phyloP scores from a whole-genome alignment of 2,888 invertebrate genomes.

The Elegia similella region DNA sequence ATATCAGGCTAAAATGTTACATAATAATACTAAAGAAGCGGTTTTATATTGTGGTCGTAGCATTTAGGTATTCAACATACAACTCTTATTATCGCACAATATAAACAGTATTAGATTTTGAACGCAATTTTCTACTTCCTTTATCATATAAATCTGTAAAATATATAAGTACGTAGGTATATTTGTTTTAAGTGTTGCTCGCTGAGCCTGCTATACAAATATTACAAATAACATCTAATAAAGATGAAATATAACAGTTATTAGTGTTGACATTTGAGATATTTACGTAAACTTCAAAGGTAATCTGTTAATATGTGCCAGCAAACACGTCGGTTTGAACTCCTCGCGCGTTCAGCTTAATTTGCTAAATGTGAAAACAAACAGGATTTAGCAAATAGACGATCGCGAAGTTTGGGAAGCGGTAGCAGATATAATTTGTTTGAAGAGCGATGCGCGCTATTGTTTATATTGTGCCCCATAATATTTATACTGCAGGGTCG shows the following conservation, averaged over 20 bases:
- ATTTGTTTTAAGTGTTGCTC: too few species aligned
- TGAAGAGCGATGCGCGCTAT: constrained; percentile 42
- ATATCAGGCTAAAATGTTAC: too few species aligned
- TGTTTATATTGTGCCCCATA: constrained; percentile 53
- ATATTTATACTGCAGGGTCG: constrained; percentile 64
- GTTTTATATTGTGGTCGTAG: too few species aligned
- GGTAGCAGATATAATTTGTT: constrained; percentile 61
- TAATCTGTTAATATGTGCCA: constrained; percentile 6
- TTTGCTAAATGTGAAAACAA: constrained; percentile 19
- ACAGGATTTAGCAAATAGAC: constrained; percentile 38
- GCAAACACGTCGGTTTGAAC: neutral
- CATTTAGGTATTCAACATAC: too few species aligned
- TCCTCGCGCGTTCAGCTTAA: neutral
- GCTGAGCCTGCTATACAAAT: too few species aligned
- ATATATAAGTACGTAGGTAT: too few species aligned
- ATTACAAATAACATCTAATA: too few species aligned
- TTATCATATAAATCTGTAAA: too few species aligned
- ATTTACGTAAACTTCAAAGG: constrained; percentile 6
- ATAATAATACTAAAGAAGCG: too few species aligned
- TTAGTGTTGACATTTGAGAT: neutral
- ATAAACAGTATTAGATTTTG: too few species aligned
- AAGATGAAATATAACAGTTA: neutral
- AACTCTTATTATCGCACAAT: too few species aligned
- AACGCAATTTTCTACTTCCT: too few species aligned
- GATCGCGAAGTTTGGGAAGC: constrained; percentile 55